Evolutionary conservation across 1,140 invertebrate species (phyloP), one percentile per base, ranked within the genome.

Genomic region (Drosophila lacertosa): DNA sequence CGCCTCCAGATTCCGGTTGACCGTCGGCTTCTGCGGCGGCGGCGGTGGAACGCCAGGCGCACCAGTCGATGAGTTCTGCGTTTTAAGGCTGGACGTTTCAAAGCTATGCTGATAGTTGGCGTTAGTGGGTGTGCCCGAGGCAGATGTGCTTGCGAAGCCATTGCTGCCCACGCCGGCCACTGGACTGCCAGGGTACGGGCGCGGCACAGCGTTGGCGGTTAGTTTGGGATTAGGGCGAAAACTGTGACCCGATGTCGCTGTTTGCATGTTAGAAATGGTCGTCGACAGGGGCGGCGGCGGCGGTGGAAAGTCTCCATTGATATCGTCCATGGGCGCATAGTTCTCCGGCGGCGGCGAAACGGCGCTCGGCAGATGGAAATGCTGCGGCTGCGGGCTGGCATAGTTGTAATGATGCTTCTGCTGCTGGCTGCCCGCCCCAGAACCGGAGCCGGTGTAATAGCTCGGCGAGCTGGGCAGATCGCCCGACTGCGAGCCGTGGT

Each of bases 141-240:
- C 53, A 29, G 29, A 40, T 57, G 59, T 60, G 47, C 59, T 63
- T 33, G 68, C 77, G 60, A 78, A 74, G 50, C 86, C 82, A 39
- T 83, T 89, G 72, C 72, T 89, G 69, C 79, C 75, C 26, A 22
- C 32, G n/a, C 53, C 66, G 3, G 55, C 64, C 2, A 54, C 79
- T 15, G 89, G 86, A 66, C 89, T 91, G 35, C 90, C 90, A 4
- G 83, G 90, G 48, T 91, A 91, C 26, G 91, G 91, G 4, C 90
- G 83, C 66, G 91, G 91, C 63, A 91, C 80, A 24, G 91, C 89
- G 71, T 91, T 91, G 60, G 90, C 90, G 73, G 91, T 91, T 88
- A 91, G 69, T 83, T 91, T 91, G 35, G 90, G 89, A 76, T 91
- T 91, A 86, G 90, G 67, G 68, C 90, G 79, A 70, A 89, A 91